Percentiles rank a stretch among this genome's conserved stretches.
phyloP scores from a whole-genome alignment of 2,113 vertebrate species.

The Leptobrachium leishanense region DNA sequence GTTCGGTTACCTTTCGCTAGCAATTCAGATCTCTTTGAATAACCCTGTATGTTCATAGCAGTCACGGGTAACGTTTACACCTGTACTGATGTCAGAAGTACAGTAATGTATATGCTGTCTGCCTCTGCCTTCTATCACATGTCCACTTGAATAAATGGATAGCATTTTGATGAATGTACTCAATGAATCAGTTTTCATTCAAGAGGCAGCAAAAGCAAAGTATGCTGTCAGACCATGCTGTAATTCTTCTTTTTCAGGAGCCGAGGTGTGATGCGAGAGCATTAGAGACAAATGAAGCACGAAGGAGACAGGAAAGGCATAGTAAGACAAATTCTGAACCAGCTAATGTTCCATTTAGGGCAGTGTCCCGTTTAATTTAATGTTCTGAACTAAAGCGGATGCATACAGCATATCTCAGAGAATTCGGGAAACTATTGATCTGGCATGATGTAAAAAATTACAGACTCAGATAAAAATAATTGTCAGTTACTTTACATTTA shows the following conservation, averaged over 20 bases:
- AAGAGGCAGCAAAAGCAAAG: background rate
- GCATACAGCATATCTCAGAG: conserved; percentile 22
- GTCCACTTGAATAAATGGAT: background rate
- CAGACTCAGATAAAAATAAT: background rate
- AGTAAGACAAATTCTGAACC: conserved; percentile 9
- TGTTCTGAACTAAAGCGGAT: conserved; percentile 15
- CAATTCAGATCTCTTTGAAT: no score
- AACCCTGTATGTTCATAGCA: no score
- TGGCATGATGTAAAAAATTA: background rate
- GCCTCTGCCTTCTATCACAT: background rate
- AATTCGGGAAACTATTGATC: conserved; percentile 13
- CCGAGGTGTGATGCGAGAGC: background rate
- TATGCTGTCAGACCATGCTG: background rate
- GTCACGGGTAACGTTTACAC: no score
- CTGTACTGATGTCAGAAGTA: no score
- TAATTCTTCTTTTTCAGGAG: background rate
- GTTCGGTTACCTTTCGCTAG: no score
- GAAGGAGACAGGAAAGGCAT: conserved; percentile 35
- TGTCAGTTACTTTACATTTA: background rate
- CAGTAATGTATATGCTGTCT: background rate
- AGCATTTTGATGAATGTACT: background rate
- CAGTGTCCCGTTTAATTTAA: conserved; percentile 16
- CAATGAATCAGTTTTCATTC: conserved; percentile 3
- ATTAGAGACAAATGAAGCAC: conserved; percentile 31
- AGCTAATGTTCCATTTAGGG: conserved; percentile 14